phyloP scores from a whole-genome alignment of 2,888 invertebrate species.

The Taenaris catops region DNA sequence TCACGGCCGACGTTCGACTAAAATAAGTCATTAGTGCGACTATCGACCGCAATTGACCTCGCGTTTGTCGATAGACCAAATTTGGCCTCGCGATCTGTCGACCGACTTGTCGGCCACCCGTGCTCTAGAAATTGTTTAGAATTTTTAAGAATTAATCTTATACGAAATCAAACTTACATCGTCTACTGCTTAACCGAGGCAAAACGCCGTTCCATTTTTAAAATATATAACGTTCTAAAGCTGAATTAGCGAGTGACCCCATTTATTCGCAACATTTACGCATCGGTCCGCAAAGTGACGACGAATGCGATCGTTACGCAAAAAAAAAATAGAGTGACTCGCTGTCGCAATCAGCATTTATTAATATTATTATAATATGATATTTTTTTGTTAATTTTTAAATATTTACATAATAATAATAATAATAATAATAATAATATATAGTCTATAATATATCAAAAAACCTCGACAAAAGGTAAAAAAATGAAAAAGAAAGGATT shows the following conservation, averaged over 20 bases:
- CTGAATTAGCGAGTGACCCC: conserved; percentile 33
- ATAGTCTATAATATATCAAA: too few relatives aligned
- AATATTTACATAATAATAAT: conserved; percentile 54
- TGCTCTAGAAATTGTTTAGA: conserved; percentile 45
- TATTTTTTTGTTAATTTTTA: conserved; percentile 38
- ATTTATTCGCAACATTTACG: conserved; percentile 29
- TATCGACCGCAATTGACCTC: too few relatives aligned
- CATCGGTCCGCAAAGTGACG: not conserved
- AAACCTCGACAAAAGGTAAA: too few relatives aligned
- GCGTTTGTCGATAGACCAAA: too few relatives aligned
- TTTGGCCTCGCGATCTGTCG: too few relatives aligned
- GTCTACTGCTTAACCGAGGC: conserved; percentile 48
- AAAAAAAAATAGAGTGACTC: conserved; percentile 25
- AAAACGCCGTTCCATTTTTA: conserved; percentile 18
- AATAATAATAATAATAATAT: too few relatives aligned
- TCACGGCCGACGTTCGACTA: too few relatives aligned
- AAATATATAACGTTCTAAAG: conserved; percentile 19
- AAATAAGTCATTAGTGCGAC: too few relatives aligned
- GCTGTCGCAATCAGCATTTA: conserved; percentile 27
- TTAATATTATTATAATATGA: conserved; percentile 31
- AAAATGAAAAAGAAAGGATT: too few relatives aligned
- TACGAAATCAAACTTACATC: conserved; percentile 38
- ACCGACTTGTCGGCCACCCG: too few relatives aligned
- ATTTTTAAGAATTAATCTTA: conserved; percentile 55
- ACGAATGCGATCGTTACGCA: not conserved